phyloP scores from a whole-genome alignment of 2,113 vertebrate species.

The Meles meles region DNA sequence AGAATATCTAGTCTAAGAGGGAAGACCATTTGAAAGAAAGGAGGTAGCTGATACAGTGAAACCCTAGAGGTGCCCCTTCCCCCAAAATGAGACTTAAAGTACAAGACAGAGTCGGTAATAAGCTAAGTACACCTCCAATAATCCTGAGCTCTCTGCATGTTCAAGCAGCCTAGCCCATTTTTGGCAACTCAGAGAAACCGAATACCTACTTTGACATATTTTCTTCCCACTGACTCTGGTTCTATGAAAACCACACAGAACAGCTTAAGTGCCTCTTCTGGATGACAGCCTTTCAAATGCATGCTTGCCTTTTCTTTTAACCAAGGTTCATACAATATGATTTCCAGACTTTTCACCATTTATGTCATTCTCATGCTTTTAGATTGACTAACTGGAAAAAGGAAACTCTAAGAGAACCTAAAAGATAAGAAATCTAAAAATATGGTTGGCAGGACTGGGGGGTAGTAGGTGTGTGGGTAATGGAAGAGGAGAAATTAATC shows the following conservation, averaged over 20 bases:
- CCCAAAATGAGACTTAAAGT: background rate
- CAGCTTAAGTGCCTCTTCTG: background rate
- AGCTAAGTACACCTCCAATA: background rate
- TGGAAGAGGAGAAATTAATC: background rate
- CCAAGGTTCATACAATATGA: background rate
- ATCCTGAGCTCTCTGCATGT: background rate
- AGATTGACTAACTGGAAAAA: background rate
- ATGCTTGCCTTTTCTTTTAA: background rate
- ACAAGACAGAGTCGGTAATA: background rate
- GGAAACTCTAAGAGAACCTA: background rate
- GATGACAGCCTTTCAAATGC: background rate
- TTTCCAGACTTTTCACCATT: slow-evolving; percentile 9
- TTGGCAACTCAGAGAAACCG: background rate
- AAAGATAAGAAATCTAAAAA: slow-evolving; percentile 12
- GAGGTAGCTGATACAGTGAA: background rate
- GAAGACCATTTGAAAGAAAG: background rate
- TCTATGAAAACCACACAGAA: background rate
- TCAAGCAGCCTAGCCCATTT: background rate
- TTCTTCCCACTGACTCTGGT: background rate
- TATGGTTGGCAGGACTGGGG: background rate
- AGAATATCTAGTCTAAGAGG: background rate
- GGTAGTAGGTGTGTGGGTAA: background rate
- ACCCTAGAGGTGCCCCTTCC: background rate
- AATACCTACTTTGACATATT: background rate
- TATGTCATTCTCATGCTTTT: background rate